Evolutionary conservation across 2,888 invertebrate genomes (phyloP).

Genomic region (Myopa tessellatipennis): DNA sequence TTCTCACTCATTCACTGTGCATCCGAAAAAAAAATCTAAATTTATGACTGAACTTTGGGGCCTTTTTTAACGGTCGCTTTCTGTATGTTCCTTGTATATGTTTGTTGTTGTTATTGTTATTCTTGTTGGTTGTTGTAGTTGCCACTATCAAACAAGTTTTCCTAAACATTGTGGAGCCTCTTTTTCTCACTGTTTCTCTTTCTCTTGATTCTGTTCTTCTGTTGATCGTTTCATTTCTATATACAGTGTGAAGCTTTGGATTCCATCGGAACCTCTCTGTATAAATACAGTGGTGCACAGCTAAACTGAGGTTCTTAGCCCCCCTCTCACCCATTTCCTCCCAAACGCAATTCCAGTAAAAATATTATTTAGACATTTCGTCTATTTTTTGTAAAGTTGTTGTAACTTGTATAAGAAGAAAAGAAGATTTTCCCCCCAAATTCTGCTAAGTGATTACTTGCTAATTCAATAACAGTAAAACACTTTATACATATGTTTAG

Average conservation of each 20-base stretch:
- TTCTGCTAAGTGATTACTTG: too few relatives aligned
- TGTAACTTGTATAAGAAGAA: too few relatives aligned
- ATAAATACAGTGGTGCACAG: too few relatives aligned
- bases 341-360: too few relatives aligned
- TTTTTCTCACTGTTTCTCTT: not conserved
- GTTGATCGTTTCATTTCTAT: constrained; percentile 1
- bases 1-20: not conserved
- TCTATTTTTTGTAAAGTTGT: too few relatives aligned
- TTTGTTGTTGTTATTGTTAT: constrained; percentile 13
- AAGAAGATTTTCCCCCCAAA: too few relatives aligned
- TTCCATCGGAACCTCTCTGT: not conserved
- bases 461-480: too few relatives aligned
- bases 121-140: constrained; percentile 20
- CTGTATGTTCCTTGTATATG: not conserved
- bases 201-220: not conserved
- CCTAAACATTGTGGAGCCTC: constrained; percentile 7
- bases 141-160: constrained; percentile 33
- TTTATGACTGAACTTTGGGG: constrained; percentile 32
- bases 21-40: constrained; percentile 15
- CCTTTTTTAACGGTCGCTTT: constrained; percentile 31
- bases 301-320: too few relatives aligned
- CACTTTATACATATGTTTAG: too few relatives aligned
- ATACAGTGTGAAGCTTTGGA: constrained; percentile 4
- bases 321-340: too few relatives aligned
- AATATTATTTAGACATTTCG: too few relatives aligned